Base-by-base conservation (phyloP, 2,797 vertebrate genomes). In the Falco berigora region DNA sequence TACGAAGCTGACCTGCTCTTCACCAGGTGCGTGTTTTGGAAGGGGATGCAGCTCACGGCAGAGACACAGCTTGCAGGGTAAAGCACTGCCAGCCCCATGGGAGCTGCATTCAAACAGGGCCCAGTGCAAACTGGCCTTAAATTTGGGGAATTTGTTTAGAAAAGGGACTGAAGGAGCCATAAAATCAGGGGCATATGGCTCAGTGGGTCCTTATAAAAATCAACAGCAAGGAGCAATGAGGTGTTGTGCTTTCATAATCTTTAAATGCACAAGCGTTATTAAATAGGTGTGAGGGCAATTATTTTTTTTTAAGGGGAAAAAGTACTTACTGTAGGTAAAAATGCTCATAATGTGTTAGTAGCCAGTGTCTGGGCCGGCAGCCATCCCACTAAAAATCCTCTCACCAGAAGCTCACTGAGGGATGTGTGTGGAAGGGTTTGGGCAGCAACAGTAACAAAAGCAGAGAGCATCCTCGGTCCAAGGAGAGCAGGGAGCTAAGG, bases 1-100 rank as follows among this genome's bases (percentile, higher is more conserved):
- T 99, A 99, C 0, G 99, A 99, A 95, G 98, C 98, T 0, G 99
- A 99, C 83, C 96, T 99, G 73, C 99, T 99, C 75, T 99, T 99
- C 96, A 99, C 99, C 52, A 99, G 99, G 99, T 99, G 74, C 1
- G 71, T 6, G 1, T 8, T 40, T 19, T 0, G 52, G 74, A 38
- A 11, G 20, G 68, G 49, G 67, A 14, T 1, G 1, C 14, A 4
- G 52, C 36, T 50, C 50, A 4, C 0, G 5, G 9, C 13, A 24
- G 52, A 28, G 4, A 38, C 19, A 6, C 0, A 2, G 18, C 1
- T 11, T 6, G 4, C 7, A 16, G 53, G 58, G 20, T 27, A 73
- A 80, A 28, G 0, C 55, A 6, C 22, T 5, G 36, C 49, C 4
- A 14, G 25, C 10, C 64, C 14, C 6, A 1, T 1, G 6, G 40